phyloP scores from a whole-genome alignment of 2,888 invertebrate species.

The Protonemura montana region DNA sequence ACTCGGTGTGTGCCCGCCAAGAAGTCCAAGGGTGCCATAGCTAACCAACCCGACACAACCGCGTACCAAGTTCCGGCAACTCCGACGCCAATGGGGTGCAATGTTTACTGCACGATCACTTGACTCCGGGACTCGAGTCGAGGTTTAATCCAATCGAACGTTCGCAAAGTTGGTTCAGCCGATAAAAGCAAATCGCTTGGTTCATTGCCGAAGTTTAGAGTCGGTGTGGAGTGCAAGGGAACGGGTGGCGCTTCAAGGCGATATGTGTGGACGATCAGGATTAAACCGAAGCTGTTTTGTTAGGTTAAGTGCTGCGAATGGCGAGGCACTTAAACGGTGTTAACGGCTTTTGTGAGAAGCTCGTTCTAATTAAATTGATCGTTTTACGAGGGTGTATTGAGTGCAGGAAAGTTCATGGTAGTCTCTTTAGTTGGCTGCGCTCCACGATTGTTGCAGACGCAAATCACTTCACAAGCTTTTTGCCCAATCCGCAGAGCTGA shows the following conservation, averaged over 20 bases:
- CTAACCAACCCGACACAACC: neutral
- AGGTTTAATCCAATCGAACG: slow-evolving; percentile 12
- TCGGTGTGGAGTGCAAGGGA: neutral
- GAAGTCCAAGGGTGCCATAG: neutral
- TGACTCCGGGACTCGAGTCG: neutral
- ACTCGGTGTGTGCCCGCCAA: neutral
- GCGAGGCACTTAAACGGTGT: neutral
- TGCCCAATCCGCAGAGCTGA: too few relatives aligned
- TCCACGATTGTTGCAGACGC: neutral
- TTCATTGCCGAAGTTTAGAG: slow-evolving; percentile 7
- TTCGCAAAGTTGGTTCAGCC: neutral
- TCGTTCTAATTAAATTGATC: slow-evolving; percentile 4
- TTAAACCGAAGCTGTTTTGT: neutral
- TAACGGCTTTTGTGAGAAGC: slow-evolving; percentile 12
- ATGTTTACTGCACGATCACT: neutral
- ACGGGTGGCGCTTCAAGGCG: too few relatives aligned
- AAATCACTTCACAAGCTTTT: too few relatives aligned
- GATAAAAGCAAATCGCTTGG: neutral
- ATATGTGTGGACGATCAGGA: neutral
- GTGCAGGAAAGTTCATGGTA: neutral
- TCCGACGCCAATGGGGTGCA: neutral
- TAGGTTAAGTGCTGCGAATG: neutral
- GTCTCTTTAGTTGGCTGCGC: neutral
- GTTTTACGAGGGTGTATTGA: slow-evolving; percentile 12
- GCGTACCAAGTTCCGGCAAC: neutral